These are phyloP conservation scores for Chloromyia formosa DNA, from an alignment of 2,888 invertebrate genomes.

Conservation along the genomic window DNA sequence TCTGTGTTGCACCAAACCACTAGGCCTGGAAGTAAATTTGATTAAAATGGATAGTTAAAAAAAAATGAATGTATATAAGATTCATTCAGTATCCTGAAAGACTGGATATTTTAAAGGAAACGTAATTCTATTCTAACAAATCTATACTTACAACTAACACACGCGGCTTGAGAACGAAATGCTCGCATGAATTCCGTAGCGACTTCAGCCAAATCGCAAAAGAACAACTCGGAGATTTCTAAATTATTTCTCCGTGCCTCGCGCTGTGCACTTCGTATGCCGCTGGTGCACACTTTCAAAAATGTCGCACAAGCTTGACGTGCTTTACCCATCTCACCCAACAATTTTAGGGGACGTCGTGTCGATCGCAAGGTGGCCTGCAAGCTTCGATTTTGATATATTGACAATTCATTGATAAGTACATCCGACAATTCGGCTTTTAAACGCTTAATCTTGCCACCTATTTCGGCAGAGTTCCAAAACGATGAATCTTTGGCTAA, in stretches of 20 bases:
- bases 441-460: slow-evolving; percentile 72
- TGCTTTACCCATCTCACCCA: slow-evolving; percentile 66
- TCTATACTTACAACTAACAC: slow-evolving; percentile 72
- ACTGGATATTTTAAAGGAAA: too few relatives aligned
- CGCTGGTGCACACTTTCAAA: slow-evolving; percentile 61
- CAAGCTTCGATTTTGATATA: slow-evolving; percentile 88
- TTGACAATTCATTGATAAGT: slow-evolving; percentile 87
- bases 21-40: too few relatives aligned
- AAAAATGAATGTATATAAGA: neutral
- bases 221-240: slow-evolving; percentile 71
- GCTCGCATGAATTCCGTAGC: slow-evolving; percentile 79
- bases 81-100: neutral
- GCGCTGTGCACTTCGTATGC: slow-evolving; percentile 61
- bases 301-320: slow-evolving; percentile 63
- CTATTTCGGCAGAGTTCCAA: slow-evolving; percentile 56
- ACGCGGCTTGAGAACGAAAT: slow-evolving; percentile 80
- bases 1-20: slow-evolving; percentile 92
- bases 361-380: slow-evolving; percentile 89
- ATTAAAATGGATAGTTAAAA: slow-evolving; percentile 52
- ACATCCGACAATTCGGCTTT: slow-evolving; percentile 84
- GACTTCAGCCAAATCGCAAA: slow-evolving; percentile 74
- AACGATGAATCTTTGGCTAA: slow-evolving; percentile 61
- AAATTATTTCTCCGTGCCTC: slow-evolving; percentile 63
- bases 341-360: slow-evolving; percentile 82
- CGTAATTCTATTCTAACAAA: neutral